phyloP scores from a whole-genome alignment of 2,888 invertebrate genomes.

The Belgica antarctica region DNA sequence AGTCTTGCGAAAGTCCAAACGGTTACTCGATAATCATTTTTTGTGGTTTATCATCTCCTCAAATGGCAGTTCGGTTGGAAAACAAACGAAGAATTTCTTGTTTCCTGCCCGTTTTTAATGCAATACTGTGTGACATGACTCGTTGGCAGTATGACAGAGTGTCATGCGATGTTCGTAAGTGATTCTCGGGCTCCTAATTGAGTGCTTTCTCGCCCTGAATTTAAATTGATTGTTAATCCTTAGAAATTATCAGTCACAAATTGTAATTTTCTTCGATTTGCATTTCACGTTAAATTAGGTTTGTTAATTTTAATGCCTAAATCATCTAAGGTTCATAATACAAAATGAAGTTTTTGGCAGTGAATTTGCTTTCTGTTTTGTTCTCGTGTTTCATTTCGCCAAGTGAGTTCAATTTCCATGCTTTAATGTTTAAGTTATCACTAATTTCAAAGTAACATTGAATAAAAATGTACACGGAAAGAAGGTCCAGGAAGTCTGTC shows the following conservation, averaged over 20 bases:
- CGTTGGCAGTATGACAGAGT: no score
- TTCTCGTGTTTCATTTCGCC: conserved; percentile 11
- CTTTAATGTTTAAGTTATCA: conserved; percentile 17
- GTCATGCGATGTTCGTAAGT: conserved; percentile 1
- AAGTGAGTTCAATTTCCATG: conserved; percentile 8
- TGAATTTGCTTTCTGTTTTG: conserved; percentile 30
- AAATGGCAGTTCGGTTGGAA: conserved; percentile 17
- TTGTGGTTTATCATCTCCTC: no score
- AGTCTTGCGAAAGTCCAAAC: conserved; percentile 28
- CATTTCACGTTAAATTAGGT: not conserved
- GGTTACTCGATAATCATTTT: not conserved
- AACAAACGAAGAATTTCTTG: not conserved
- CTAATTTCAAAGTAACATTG: conserved; percentile 34
- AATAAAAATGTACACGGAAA: conserved; percentile 32
- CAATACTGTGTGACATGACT: conserved; percentile 20
- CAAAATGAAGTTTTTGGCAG: conserved; percentile 27
- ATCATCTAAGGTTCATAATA: conserved; percentile 10
- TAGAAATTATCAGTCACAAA: conserved; percentile 36
- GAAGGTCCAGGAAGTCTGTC: not conserved
- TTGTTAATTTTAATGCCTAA: not conserved
- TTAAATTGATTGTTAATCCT: conserved; percentile 9
- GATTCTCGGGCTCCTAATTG: not conserved
- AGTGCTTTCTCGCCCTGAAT: conserved; percentile 6
- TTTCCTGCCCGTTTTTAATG: not conserved
- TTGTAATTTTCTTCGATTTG: conserved; percentile 15